Percentiles rank a stretch among this genome's conserved stretches.
Evolutionary conservation across 2,888 invertebrate species (phyloP).

Genomic region (Empis stercorea): DNA sequence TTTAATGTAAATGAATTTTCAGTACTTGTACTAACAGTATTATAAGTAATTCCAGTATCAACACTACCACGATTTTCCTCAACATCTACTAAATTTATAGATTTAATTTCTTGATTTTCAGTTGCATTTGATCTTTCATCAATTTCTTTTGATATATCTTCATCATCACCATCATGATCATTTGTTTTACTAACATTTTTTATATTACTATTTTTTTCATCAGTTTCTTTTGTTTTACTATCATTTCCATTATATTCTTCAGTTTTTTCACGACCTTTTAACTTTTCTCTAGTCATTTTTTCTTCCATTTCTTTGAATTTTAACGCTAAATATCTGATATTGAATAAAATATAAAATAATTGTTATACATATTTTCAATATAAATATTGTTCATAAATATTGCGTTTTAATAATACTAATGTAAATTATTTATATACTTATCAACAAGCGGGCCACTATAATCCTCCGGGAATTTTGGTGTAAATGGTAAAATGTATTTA

Average conservation of each 20-base stretch:
- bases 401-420: too few relatives aligned
- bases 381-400: too few relatives aligned
- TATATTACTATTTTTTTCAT: too few relatives aligned
- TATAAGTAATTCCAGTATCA: neutral
- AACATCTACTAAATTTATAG: conserved; percentile 1
- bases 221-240: conserved; percentile 15
- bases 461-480: conserved; percentile 82
- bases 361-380: neutral
- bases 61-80: conserved; percentile 3
- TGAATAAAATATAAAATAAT: neutral
- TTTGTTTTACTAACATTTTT: conserved; percentile 10
- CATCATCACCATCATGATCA: neutral
- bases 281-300: conserved; percentile 57
- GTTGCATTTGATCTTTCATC: neutral
- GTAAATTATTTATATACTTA: conserved; percentile 49
- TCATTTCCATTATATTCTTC: conserved; percentile 28
- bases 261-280: conserved; percentile 35
- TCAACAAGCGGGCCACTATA: conserved; percentile 80
- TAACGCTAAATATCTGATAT: conserved; percentile 58
- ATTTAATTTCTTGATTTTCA: neutral
- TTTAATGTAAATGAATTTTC: conserved; percentile 19
- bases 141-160: neutral
- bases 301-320: conserved; percentile 82
- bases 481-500: conserved; percentile 73
- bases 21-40: neutral